These are phyloP conservation scores for Babylonia areolata DNA, from an alignment of 1,140 invertebrate species.

Conservation along the genomic window DNA sequence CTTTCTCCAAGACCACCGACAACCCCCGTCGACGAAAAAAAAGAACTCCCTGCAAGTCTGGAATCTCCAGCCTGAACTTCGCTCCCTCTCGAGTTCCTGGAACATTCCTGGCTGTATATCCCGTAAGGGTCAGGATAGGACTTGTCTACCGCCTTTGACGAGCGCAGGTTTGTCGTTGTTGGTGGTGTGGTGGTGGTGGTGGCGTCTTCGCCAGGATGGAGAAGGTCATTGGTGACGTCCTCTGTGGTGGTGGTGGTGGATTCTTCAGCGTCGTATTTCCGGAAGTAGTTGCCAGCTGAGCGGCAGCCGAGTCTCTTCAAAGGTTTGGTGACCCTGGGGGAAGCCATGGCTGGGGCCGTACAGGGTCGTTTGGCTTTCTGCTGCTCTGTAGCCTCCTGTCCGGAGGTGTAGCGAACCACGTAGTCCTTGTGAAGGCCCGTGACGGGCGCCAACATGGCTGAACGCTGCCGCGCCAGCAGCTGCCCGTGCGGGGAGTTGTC, in stretches of 20 bases:
- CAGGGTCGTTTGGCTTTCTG: not conserved
- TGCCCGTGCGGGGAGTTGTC: not conserved
- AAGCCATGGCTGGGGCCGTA: not conserved
- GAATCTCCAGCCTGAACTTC: not conserved
- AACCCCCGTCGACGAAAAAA: not conserved
- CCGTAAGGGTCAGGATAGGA: not conserved
- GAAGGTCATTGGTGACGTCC: not conserved
- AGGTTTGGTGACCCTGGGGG: not conserved
- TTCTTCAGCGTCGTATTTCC: not conserved
- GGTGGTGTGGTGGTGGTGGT: not conserved
- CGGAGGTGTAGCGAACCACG: slow-evolving; percentile 4
- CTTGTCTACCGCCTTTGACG: not conserved
- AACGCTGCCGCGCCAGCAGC: slow-evolving; percentile 11
- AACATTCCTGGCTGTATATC: not conserved
- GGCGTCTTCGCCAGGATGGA: not conserved
- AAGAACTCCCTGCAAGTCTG: not conserved
- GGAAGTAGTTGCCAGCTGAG: not conserved
- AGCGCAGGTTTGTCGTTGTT: too few species aligned
- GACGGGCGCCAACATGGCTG: slow-evolving; percentile 19
- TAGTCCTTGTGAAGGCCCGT: slow-evolving; percentile 12
- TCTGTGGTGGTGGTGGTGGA: not conserved
- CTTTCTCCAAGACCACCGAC: not conserved
- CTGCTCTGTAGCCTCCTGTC: not conserved
- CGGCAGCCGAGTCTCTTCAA: not conserved
- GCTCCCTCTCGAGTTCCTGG: not conserved